Base-by-base conservation (phyloP, 2,113 vertebrate species). In the Passerina amoena region DNA sequence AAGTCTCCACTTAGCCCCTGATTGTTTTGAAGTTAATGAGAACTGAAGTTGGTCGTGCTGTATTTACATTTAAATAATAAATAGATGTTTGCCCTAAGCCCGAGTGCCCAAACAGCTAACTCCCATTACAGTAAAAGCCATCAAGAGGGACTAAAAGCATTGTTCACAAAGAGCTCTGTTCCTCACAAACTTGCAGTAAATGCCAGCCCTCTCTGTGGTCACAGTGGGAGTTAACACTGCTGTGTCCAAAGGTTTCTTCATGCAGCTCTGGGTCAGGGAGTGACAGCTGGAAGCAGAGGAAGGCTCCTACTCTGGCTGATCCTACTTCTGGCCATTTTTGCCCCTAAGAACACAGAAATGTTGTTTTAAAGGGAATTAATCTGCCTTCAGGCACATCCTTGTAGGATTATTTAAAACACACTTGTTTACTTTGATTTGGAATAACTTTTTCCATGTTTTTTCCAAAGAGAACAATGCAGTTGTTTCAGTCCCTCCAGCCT, bases 31-130 rank as follows among this genome's bases (percentile, higher is more conserved):
- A 56, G 51, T 40, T 90, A 85, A 88, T 14, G 56, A 47, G 92
- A 80, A 71, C 76, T 86, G 90, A 95, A 78, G 90, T 63, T 65
- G 75, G 44, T 92, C 68, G 30, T 77, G 59, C 85, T 86, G 88
- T 94, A 70, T 96, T 97, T 97, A 96, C 82, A 86, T 96, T 94
- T 90, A 73, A 94, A 86, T 94, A 83, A 90, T 80, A 96, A 95
- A 92, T 91, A 90, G 93, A 87, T 82, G 76, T 40, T 87, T 93
- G 85, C 82, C 75, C 66, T 70, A 59, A 82, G 93, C 79, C 86
- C 0, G 6, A 88, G 51, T 54, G 50, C 61, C 78, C 61, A 72
- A 87, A 70, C 85, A 90, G 87, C 94, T 82, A 85, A 80, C 53
- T 80, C 76, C 0, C 45, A 59, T 90, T 90, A 28, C 92, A 56